Evolutionary conservation across 2,888 invertebrate species (phyloP), one percentile per base, ranked within the genome.

Genomic region (Parnassius smintheus): DNA sequence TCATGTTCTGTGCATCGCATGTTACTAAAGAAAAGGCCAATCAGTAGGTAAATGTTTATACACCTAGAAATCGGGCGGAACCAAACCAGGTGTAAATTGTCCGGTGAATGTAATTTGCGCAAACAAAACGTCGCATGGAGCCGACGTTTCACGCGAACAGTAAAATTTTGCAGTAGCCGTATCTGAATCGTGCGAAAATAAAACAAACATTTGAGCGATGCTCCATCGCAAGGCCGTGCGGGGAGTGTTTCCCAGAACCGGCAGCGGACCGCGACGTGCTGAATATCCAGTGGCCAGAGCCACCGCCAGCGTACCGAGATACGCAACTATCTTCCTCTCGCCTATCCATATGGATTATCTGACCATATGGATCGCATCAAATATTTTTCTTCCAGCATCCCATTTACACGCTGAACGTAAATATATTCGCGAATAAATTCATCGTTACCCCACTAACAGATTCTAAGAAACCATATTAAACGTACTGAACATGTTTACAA

Each of bases 201-300:
- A 90, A 89, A 90, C 85, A 88, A 89, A 89, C 85, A 88, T 76
- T 76, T 73, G 80, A 77, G 71, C 78, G 77, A 82, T 85, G 85
- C 83, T 86, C 83, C 79, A 85, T 81, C 76, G 77, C 88, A 88
- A 87, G 87, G 88, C 83, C 86, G 80, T 71, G 73, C 66, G 75
- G 72, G 76, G 77, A 85, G 81, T 75, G 78, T 75, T 88, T 88
- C 87, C 70, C 41, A 76, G 88, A 87, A 89, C 57, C 74, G 68
- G 66, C 64, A 64, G 68, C 70, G 61, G 67, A 71, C 59, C 67
- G 71, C 72, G 70, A 76, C 75, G 78, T 78, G 78, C 78, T 72
- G 73, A 76, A 74, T 78, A 75, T 80, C 75, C 74, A 67, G 55
- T 54, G 12, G 49, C 4, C 53, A 13, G 2, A 41, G 50, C 55